These are phyloP conservation scores for Drosophila subobscura DNA, from an alignment of 1,140 invertebrate genomes.

Conservation along the genomic window DNA sequence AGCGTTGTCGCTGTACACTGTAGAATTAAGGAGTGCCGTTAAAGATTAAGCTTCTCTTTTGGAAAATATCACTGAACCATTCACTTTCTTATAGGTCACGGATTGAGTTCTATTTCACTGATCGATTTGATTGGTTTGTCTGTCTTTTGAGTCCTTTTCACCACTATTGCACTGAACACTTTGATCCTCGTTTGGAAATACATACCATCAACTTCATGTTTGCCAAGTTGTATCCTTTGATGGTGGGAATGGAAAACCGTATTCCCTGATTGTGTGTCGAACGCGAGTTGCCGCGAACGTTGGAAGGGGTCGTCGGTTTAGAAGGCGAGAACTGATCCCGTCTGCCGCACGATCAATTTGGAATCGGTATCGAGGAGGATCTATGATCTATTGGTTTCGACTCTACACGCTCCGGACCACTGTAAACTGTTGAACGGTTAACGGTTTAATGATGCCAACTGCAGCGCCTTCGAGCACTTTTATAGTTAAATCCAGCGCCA, in stretches of 20 bases:
- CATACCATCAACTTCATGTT: conserved; percentile 78
- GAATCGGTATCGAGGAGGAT: conserved; percentile 18
- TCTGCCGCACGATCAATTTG: conserved; percentile 1
- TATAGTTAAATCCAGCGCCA: conserved; percentile 70
- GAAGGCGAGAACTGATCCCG: conserved; percentile 43
- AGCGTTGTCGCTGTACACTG: conserved; percentile 84
- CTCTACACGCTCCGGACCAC: conserved; percentile 67
- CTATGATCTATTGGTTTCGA: conserved; percentile 24
- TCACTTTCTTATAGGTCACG: too few relatives aligned
- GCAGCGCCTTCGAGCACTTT: conserved; percentile 68
- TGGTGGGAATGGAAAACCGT: conserved; percentile 50
- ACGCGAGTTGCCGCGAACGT: conserved; percentile 16
- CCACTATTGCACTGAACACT: conserved; percentile 40
- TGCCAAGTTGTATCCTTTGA: conserved; percentile 62
- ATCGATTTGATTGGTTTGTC: background rate
- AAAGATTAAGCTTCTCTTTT: background rate
- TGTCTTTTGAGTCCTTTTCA: conserved; percentile 18
- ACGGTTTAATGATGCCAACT: conserved; percentile 83
- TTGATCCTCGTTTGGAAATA: conserved; percentile 30
- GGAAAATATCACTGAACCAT: background rate
- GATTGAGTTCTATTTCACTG: too few relatives aligned
- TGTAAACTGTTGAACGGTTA: conserved; percentile 78
- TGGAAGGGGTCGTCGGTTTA: conserved; percentile 12
- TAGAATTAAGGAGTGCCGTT: conserved; percentile 19
- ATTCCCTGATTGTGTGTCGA: conserved; percentile 26